Base-by-base conservation (phyloP, 2,888 invertebrate genomes). In the Netelia melanura region DNA sequence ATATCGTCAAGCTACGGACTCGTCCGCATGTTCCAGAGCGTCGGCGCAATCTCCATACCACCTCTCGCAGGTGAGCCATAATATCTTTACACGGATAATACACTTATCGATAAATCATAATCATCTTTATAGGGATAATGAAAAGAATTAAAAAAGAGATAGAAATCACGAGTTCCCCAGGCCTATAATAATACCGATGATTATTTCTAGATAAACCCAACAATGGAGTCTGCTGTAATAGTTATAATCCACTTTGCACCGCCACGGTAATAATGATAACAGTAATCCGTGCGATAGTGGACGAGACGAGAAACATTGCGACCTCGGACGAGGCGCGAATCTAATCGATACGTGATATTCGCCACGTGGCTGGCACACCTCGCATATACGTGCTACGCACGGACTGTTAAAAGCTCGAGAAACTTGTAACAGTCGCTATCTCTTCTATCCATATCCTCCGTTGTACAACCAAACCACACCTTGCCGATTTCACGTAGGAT, bases 1-100 rank as follows among this genome's bases (percentile, higher is more conserved):
- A 96, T 97, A 87, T 96, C 97, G 14, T 96, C 97, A 3, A 96
- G 96, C 6, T 97, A 97, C 90, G 97, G 97, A 0, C 94, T 97
- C 52, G 96, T 97, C 23, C 94, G 97, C 17, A 96, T 97, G 96
- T 97, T 97, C 92, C 97, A 97, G 94, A 97, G 97, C 86, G 93
- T 97, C 25, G 96, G 96, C 0, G 97, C 96, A 0, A 96, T 97
- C 38, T 96, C 96, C 1, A 96, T 97, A 61, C 97, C 97, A 1
- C 97, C 97, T 0, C 94, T 97, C 38, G 96, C 96, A 86, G 97
- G 97, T 96, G 85, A 89, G 88, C 25, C 23, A 6, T 38, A 61
- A 48, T 11, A 9, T 54, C 23, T 58, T 72, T n/a, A 54, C 30
- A 52, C 17, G 8, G 10, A 6, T 38, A 38, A 38, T 25, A 23